Conservation (phyloP, 2,888 invertebrate species). For the Aleiodes testaceus region DNA sequence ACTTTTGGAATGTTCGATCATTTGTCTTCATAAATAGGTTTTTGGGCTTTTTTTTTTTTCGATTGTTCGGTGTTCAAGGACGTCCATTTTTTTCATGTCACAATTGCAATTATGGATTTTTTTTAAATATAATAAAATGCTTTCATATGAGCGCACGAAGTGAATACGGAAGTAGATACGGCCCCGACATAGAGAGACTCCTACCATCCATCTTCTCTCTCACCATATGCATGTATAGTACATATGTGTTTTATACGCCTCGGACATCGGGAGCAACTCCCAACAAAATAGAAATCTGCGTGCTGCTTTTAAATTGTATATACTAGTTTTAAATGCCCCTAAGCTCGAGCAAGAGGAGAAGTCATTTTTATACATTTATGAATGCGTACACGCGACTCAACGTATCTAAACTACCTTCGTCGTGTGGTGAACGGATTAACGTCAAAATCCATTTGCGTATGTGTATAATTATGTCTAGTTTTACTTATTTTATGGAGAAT, state of each 20-base stretch:
- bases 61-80: conserved; percentile 23
- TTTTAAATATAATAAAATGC: too few species aligned
- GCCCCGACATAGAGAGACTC: conserved; percentile 24
- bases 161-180: conserved; percentile 46
- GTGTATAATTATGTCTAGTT: conserved; percentile 41
- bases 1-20: conserved; percentile 41
- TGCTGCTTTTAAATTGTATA: conserved; percentile 21
- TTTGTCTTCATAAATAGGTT: conserved; percentile 34
- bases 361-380: conserved; percentile 9
- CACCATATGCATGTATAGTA: conserved; percentile 28
- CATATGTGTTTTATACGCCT: conserved; percentile 36
- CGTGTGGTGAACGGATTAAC: conserved; percentile 51
- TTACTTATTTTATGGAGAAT: conserved; percentile 29
- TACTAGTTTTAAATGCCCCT: conserved; percentile 35
- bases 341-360: not conserved
- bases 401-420: conserved; percentile 39
- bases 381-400: conserved; percentile 43
- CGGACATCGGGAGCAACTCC: conserved; percentile 46
- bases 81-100: too few species aligned
- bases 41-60: not conserved
- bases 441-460: conserved; percentile 47
- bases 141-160: conserved; percentile 3
- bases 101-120: not conserved
- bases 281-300: conserved; percentile 45
- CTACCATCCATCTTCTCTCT: conserved; percentile 38